Evolutionary conservation across 2,113 vertebrate species (phyloP).

Genomic region (Pygoscelis adeliae): DNA sequence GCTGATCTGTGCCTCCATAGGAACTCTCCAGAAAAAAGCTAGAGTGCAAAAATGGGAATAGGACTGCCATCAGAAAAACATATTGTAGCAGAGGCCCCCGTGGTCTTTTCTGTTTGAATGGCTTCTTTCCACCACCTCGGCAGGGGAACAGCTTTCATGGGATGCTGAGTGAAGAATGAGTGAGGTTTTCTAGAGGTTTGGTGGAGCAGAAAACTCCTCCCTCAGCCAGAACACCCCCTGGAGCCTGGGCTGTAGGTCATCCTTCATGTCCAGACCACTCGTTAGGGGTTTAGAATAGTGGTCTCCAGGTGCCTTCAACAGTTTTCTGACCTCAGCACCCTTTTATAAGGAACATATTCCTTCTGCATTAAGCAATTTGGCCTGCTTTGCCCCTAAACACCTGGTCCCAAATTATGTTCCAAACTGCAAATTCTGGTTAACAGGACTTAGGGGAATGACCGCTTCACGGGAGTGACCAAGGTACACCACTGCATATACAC

Average conservation of each 20-base stretch:
- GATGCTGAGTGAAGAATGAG: background rate
- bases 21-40: background rate
- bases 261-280: background rate
- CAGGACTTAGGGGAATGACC: background rate
- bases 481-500: too few relatives aligned
- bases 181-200: background rate
- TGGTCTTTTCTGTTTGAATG: background rate
- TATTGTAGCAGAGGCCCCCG: background rate
- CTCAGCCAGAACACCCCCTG: background rate
- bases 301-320: background rate
- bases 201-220: background rate
- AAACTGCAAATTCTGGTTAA: background rate
- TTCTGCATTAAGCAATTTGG: background rate
- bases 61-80: background rate
- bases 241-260: background rate
- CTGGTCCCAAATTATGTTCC: background rate
- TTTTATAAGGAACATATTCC: background rate
- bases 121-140: background rate
- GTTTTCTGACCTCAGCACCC: background rate
- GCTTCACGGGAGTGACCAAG: background rate
- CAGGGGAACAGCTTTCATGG: background rate
- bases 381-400: background rate
- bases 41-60: background rate
- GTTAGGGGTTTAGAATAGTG: background rate
- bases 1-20: background rate